Percentiles rank a stretch among this genome's conserved stretches.
These are phyloP conservation scores for Harlomillsia oculata DNA, from an alignment of 1,140 invertebrate species.

Conservation along the genomic window DNA sequence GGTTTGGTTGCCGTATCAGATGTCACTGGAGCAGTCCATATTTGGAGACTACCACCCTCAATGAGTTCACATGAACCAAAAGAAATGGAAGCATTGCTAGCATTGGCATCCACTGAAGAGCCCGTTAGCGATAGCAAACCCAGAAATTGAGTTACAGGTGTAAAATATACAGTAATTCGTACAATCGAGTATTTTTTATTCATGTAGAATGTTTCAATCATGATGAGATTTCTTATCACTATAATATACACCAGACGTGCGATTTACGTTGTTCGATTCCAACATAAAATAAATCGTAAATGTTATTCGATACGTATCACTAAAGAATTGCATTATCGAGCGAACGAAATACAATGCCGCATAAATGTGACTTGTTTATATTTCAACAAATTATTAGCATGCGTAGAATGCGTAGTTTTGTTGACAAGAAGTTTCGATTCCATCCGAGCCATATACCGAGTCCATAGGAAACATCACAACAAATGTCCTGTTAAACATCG, in stretches of 20 bases:
- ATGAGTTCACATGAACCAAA: slow-evolving; percentile 1
- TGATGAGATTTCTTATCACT: neutral
- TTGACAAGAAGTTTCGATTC: too few species aligned
- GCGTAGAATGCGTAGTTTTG: too few species aligned
- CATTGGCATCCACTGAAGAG: slow-evolving; percentile 1
- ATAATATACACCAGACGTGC: neutral
- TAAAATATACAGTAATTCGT: neutral
- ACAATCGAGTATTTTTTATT: neutral
- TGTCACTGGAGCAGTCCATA: slow-evolving; percentile 17
- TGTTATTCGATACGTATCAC: too few species aligned
- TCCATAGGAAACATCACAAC: too few species aligned
- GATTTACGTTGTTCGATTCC: neutral
- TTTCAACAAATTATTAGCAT: too few species aligned
- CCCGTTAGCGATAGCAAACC: too few species aligned
- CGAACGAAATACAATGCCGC: too few species aligned
- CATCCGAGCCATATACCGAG: too few species aligned
- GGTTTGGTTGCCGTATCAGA: slow-evolving; percentile 15
- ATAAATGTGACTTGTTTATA: too few species aligned
- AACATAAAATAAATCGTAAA: neutral
- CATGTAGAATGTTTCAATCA: neutral
- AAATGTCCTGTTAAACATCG: slow-evolving; percentile 15
- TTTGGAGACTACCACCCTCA: slow-evolving; percentile 27
- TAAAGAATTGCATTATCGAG: too few species aligned
- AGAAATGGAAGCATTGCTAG: slow-evolving; percentile 23
- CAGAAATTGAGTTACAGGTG: neutral